Percentiles rank a stretch among this genome's conserved stretches.
Conservation (phyloP, 1,140 invertebrate genomes). For the Stegodyphus mimosarum region DNA sequence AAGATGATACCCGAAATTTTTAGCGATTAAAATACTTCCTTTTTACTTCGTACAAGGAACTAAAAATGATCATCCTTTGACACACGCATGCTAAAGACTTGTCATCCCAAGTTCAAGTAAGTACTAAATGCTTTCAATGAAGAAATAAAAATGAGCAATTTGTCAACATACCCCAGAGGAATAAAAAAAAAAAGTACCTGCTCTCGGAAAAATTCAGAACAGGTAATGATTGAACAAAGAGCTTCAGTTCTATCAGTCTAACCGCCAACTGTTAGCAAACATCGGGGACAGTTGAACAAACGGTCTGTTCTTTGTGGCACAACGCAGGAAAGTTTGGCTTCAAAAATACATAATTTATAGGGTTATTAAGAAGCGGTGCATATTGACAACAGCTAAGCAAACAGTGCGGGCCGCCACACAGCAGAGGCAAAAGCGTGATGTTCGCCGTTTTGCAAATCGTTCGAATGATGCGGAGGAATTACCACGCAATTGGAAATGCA, state of each 20-base stretch:
- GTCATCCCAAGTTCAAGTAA: no score
- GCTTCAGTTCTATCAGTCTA: not conserved
- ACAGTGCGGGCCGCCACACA: not conserved
- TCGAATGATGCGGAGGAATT: no score
- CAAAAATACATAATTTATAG: slow-evolving; percentile 33
- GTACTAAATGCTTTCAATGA: no score
- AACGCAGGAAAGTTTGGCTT: slow-evolving; percentile 7
- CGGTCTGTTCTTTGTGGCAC: slow-evolving; percentile 9
- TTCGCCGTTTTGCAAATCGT: not conserved
- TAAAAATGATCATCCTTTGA: no score
- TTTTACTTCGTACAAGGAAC: no score
- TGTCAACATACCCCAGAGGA: not conserved
- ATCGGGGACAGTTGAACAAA: slow-evolving; percentile 25
- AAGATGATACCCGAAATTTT: no score
- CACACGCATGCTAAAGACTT: no score
- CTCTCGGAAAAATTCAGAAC: not conserved
- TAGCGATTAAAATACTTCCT: no score
- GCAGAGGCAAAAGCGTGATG: not conserved
- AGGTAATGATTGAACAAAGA: not conserved
- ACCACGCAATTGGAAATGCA: no score
- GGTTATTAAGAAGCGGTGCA: slow-evolving; percentile 14
- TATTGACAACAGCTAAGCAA: slow-evolving; percentile 33
- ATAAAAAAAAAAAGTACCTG: not conserved
- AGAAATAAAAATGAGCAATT: no score
- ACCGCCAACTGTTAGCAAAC: slow-evolving; percentile 25